Evolutionary conservation across 92 coral and sea anemone genomes (phyloP).

Genomic region (Meandrina meandrites): DNA sequence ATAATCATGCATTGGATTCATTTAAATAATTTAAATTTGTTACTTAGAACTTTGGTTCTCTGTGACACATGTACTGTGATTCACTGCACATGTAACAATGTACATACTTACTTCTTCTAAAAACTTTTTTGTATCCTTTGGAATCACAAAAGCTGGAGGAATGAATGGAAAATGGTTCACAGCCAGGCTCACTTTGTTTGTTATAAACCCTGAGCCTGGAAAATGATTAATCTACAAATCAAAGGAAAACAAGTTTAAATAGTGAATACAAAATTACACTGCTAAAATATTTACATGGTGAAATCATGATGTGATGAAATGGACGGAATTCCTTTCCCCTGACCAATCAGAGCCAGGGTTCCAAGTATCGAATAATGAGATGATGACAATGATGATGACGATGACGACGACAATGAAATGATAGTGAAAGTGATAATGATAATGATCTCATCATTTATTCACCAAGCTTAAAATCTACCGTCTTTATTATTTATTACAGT

Average conservation of each 20-base stretch:
- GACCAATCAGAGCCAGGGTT: too few relatives aligned
- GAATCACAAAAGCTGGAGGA: conserved; percentile 93
- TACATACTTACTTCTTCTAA: conserved; percentile 72
- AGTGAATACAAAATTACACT: neutral
- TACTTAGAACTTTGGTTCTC: too few relatives aligned
- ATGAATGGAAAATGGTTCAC: conserved; percentile 73
- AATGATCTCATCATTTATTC: too few relatives aligned
- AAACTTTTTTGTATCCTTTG: conserved; percentile 79
- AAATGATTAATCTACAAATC: conserved; percentile 85
- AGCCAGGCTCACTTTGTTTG: conserved; percentile 92
- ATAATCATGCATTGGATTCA: neutral
- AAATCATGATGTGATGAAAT: too few relatives aligned
- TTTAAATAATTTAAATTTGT: neutral
- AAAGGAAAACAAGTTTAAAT: neutral
- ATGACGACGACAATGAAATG: too few relatives aligned
- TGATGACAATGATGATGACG: too few relatives aligned
- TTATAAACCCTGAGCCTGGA: conserved; percentile 95
- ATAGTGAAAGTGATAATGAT: too few relatives aligned
- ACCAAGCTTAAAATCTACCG: too few relatives aligned
- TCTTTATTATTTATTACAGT: too few relatives aligned
- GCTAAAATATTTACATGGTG: too few relatives aligned
- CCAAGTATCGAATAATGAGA: too few relatives aligned
- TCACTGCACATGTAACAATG: neutral
- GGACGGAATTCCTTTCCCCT: too few relatives aligned
- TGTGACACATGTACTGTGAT: neutral